Conservation (phyloP, 2,797 vertebrate species). For the Onychomys arenicola region DNA sequence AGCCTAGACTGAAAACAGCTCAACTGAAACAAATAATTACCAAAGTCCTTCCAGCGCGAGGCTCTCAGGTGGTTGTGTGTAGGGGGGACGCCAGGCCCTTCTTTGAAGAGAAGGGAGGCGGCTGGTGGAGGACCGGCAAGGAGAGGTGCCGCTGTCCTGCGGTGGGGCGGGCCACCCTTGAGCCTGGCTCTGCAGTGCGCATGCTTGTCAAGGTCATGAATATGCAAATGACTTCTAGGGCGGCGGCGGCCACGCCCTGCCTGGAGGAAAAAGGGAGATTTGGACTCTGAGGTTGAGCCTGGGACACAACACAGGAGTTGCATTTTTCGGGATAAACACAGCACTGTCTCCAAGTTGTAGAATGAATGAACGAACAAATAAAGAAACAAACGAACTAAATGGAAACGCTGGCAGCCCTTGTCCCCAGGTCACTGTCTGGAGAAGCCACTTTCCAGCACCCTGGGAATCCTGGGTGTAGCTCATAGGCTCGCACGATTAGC, state of each 20-base stretch:
- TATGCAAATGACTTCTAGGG: conserved; percentile 47
- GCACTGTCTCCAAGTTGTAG: neutral
- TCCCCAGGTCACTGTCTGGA: neutral
- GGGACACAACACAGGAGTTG: neutral
- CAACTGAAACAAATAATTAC: conserved; percentile 87
- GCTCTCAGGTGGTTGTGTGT: conserved; percentile 68
- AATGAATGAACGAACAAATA: neutral
- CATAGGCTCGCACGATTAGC: neutral
- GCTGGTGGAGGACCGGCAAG: neutral
- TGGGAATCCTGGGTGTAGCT: neutral
- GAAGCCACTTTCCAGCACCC: neutral
- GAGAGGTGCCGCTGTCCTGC: neutral
- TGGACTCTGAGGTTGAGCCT: neutral
- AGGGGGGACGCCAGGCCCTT: neutral
- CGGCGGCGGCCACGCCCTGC: neutral
- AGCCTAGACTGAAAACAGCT: conserved; percentile 84
- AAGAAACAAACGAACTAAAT: neutral
- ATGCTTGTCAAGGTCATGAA: conserved; percentile 35
- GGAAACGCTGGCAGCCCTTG: neutral
- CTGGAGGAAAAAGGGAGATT: too few species aligned
- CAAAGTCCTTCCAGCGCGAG: conserved; percentile 78
- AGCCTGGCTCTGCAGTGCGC: neutral
- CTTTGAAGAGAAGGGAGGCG: neutral
- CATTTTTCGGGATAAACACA: neutral
- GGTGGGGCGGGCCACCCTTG: neutral